Conservation (phyloP, 64 coral and sea anemone species). For the Pachyseris speciosa region DNA sequence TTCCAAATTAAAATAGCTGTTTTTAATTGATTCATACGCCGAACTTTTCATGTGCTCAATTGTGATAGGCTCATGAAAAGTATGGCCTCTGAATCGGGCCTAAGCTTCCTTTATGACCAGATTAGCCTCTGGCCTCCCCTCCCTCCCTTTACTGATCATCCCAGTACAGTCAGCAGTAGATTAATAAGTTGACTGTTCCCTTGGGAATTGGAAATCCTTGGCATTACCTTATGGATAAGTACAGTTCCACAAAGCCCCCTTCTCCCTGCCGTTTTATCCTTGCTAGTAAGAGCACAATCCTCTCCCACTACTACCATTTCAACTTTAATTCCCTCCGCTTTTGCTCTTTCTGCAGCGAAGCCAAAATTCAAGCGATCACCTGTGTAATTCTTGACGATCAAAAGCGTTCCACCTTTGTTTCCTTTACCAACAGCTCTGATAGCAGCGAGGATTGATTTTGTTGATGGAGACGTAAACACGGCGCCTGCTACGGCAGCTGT, state of each 20-base stretch:
- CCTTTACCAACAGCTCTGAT: conserved; percentile 84
- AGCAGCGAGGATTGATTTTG: conserved; percentile 90
- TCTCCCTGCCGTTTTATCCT: conserved; percentile 92
- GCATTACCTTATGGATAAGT: conserved; percentile 89
- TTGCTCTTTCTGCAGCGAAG: conserved; percentile 89
- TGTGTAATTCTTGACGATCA: conserved; percentile 99
- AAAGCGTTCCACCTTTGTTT: conserved; percentile 74
- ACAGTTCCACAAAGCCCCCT: conserved; percentile 96
- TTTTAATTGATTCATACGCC: too few relatives aligned
- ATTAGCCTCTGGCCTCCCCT: too few relatives aligned
- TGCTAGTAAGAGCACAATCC: conserved; percentile 95
- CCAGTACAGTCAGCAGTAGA: too few relatives aligned
- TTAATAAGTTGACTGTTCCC: too few relatives aligned
- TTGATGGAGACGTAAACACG: conserved; percentile 93
- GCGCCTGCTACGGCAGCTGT: conserved; percentile 89
- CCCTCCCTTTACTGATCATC: too few relatives aligned
- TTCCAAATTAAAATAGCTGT: too few relatives aligned
- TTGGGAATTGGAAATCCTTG: too few relatives aligned
- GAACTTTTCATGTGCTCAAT: too few relatives aligned
- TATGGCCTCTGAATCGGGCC: too few relatives aligned
- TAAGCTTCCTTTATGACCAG: too few relatives aligned
- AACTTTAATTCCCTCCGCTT: conserved; percentile 84
- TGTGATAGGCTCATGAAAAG: too few relatives aligned
- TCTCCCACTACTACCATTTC: conserved; percentile 92
- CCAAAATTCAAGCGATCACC: conserved; percentile 95